These are phyloP conservation scores for Pachypanchax playfairii DNA, from an alignment of 2,113 vertebrate genomes.

Conservation along the genomic window DNA sequence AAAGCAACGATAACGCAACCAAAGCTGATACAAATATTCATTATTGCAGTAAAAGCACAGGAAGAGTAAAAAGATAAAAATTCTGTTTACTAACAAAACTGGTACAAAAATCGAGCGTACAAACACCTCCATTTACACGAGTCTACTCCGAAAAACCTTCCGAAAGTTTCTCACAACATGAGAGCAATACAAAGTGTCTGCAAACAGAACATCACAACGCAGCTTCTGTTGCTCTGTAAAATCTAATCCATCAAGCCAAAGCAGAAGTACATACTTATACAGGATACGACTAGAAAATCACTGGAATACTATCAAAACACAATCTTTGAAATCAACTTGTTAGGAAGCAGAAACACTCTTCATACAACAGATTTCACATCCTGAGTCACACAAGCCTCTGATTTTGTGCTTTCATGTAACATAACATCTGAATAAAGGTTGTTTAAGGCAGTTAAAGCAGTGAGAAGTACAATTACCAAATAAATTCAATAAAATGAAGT, in stretches of 20 bases:
- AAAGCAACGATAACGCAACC: conserved; percentile 78
- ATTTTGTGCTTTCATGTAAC: conserved; percentile 69
- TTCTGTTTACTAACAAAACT: conserved; percentile 74
- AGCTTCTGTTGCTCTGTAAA: conserved; percentile 32
- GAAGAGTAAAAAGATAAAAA: conserved; percentile 75
- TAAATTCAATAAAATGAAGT: conserved; percentile 12
- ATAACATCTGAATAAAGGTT: conserved; percentile 29
- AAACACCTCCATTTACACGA: conserved; percentile 75
- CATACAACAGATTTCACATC: conserved; percentile 41
- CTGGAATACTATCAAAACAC: conserved; percentile 70
- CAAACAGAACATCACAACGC: conserved; percentile 51
- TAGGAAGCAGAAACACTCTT: conserved; percentile 46
- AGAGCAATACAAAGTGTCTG: conserved; percentile 58
- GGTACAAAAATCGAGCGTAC: conserved; percentile 76
- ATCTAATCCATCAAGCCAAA: conserved; percentile 60
- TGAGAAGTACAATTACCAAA: conserved; percentile 45
- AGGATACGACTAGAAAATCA: conserved; percentile 62
- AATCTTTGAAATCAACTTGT: conserved; percentile 47
- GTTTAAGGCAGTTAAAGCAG: conserved; percentile 69
- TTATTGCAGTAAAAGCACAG: conserved; percentile 81
- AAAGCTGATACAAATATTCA: conserved; percentile 78
- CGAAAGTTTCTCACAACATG: conserved; percentile 56
- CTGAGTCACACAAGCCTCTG: conserved; percentile 60
- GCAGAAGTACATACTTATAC: conserved; percentile 61
- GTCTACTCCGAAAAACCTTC: conserved; percentile 52